Base-by-base conservation (phyloP, 2,113 vertebrate species). In the Aphyosemion australe region DNA sequence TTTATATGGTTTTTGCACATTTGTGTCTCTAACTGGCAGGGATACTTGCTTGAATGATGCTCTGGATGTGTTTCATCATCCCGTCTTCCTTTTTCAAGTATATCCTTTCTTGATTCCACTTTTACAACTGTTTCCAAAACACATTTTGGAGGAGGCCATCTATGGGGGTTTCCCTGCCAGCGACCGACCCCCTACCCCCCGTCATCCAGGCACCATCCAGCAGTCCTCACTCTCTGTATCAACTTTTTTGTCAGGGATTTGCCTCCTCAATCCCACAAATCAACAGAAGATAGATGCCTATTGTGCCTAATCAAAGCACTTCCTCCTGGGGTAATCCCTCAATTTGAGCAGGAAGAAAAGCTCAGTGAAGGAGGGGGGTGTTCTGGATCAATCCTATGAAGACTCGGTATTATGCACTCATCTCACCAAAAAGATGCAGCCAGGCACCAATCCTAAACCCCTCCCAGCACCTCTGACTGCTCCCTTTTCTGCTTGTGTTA, bases 261-360 rank as follows among this genome's bases (percentile, higher is more conserved):
- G 76, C 88, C 84, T 91, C 76, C 72, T 76, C 87, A 92, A 91
- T 92, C 89, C 90, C 84, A 88, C 84, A 88, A 89, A 92, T 92
- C 91, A 92, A 90, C 91, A 90, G 87, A 92, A 89, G 90, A 90
- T 91, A 90, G 89, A 90, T 91, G 83, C 84, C 88, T 85, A 92
- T 93, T 93, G 91, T 92, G 82, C 79, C 85, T 88, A 90, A 91
- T 92, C 90, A 92, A 92, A 91, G 87, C 87, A 87, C 89, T 92
- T 92, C 90, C 91, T 91, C 84, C 83, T 85, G 84, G 77, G 73
- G 79, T 92, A 92, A 92, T 91, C 90, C 90, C 82, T 90, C 90
- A 88, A 88, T 90, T 90, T 90, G 86, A 88, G 87, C 82, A 89
- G 87, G 85, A 91, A 92, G 90, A 92, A 92, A 88, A 87, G 87